Evolutionary conservation across 2,888 invertebrate genomes (phyloP), one percentile per base, ranked within the genome.

Genomic region (Gryllus longicercus): DNA sequence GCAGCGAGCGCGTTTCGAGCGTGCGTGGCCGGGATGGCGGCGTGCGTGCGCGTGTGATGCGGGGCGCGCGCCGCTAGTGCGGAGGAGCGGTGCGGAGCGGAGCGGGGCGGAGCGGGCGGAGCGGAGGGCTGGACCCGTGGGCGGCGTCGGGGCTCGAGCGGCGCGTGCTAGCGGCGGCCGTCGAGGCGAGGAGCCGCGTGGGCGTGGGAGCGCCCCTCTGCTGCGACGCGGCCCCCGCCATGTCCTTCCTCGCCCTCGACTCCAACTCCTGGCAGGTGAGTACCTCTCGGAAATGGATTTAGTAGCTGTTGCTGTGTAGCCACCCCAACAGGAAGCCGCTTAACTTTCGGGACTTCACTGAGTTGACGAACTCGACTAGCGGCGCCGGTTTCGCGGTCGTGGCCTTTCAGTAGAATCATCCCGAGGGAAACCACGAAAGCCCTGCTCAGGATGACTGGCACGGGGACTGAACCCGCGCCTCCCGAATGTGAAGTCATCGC

Each of bases 221-320:
- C 50, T 77, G 16, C 51, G 76, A 76, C 51, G 79, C 81, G 79
- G 82, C 75, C 16, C 16, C 63, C 14, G 63, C 63, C 63, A 83
- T 83, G 83, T 82, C 82, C 79, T 83, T 83, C 81, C 79, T 83
- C 21, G 82, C 83, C 49, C 81, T 83, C 76, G 83, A 83, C 50
- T 82, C 82, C 79, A 83, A 82, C 81, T 81, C 82, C 78, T 83
- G 83, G 83, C 83, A 83, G 83, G 83, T 83, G 74, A 77, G 82
- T 75, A n/a, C 21, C 50, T n/a, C n/a, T n/a, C n/a, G n/a, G n/a
- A n/a, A n/a, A n/a, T n/a, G n/a, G n/a, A n/a, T n/a, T n/a, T n/a
- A n/a, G n/a, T n/a, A n/a, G n/a, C n/a, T 21, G 1, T 21, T 21
- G 21, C 21, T 21, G 1, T 21, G 1, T 1, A 21, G 21, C 21